Evolutionary conservation across 2,113 vertebrate species (phyloP).

Genomic region (Malurus cyaneus): DNA sequence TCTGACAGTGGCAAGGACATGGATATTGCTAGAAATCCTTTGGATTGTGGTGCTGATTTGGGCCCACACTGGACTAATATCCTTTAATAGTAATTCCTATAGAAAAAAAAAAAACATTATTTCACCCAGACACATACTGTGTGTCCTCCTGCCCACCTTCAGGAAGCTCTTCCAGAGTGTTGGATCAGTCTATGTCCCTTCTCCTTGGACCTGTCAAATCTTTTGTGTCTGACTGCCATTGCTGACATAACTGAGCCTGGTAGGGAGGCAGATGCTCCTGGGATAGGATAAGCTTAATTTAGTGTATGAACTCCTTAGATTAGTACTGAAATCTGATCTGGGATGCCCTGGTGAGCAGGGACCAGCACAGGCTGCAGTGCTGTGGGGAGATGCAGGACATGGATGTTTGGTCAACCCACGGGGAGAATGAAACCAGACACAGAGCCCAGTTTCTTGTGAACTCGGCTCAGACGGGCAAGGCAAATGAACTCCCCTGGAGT

Average conservation of each 20-base stretch:
- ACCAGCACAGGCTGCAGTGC: neutral
- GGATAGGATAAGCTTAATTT: neutral
- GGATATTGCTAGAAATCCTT: neutral
- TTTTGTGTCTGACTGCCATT: neutral
- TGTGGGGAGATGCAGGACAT: neutral
- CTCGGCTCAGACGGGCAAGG: neutral
- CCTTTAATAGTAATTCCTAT: neutral
- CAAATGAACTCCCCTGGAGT: neutral
- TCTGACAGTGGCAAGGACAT: neutral
- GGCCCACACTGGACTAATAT: neutral
- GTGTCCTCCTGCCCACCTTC: neutral
- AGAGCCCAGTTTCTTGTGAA: neutral
- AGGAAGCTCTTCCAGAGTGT: neutral
- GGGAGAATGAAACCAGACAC: neutral
- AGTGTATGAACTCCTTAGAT: neutral
- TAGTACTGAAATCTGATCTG: neutral
- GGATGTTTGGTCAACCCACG: rapidly evolving
- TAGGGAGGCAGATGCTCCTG: neutral
- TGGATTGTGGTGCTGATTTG: neutral
- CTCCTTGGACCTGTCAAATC: neutral
- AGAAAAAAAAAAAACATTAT: neutral
- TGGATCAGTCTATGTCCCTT: neutral
- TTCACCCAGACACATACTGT: neutral
- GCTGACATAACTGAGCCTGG: neutral
- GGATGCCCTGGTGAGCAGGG: neutral